phyloP scores from a whole-genome alignment of 2,113 vertebrate species.

The Sterrhoptilus dennistouni region DNA sequence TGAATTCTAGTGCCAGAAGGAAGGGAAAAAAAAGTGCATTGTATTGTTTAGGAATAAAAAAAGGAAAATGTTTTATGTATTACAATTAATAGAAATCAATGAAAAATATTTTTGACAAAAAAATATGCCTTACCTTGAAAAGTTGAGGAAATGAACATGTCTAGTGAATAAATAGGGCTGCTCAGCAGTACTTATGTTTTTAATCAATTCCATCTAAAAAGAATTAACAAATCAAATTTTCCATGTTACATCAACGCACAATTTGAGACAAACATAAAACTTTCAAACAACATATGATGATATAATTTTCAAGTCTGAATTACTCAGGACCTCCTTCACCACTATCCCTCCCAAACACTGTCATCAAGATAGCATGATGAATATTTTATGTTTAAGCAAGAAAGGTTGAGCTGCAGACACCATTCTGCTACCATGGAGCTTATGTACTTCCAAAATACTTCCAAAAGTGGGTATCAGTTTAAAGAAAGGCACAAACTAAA shows the following conservation, averaged over 20 bases:
- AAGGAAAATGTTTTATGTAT: not conserved
- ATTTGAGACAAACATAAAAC: slow-evolving; percentile 23
- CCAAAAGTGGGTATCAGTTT: not conserved
- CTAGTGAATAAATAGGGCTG: slow-evolving; percentile 97
- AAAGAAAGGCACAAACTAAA: not conserved
- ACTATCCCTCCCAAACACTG: not conserved
- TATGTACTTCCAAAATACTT: not conserved
- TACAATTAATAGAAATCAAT: not conserved
- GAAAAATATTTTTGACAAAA: not conserved
- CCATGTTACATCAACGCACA: not conserved
- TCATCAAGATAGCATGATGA: not conserved
- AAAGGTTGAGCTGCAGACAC: not conserved
- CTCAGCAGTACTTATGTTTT: slow-evolving; percentile 92
- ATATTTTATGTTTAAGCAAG: not conserved
- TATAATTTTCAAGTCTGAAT: not conserved
- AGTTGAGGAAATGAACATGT: slow-evolving; percentile 99
- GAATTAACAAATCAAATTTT: slow-evolving; percentile 60
- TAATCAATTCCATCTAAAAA: slow-evolving; percentile 94
- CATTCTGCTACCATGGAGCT: not conserved
- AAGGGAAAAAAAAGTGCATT: not conserved
- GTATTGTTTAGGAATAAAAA: not conserved
- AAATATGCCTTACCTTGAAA: slow-evolving; percentile 86
- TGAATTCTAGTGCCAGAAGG: not conserved
- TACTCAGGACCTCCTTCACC: not conserved
- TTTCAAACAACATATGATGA: not conserved